These are phyloP conservation scores for Chitala chitala DNA, from an alignment of 2,113 vertebrate genomes.

Conservation along the genomic window DNA sequence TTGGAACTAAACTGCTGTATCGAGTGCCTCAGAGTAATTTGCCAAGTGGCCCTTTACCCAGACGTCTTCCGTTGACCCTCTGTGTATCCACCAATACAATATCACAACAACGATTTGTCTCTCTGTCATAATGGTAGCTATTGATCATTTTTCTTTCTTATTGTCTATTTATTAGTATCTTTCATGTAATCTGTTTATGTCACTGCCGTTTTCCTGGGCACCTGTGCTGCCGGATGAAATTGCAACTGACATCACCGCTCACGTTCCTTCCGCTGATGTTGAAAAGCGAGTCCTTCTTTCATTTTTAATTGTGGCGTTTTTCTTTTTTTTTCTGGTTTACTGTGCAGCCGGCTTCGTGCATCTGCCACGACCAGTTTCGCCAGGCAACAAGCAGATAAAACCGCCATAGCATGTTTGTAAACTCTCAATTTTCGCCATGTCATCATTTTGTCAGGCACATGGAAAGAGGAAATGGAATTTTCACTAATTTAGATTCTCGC, in stretches of 20 bases:
- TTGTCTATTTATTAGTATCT: neutral
- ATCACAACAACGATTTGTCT: neutral
- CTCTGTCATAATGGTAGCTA: neutral
- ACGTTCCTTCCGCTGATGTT: too few relatives aligned
- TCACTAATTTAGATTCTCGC: conserved; percentile 60
- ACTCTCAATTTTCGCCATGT: conserved; percentile 47
- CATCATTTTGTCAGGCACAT: conserved; percentile 40
- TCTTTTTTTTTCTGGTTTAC: neutral
- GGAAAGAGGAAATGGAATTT: conserved; percentile 53
- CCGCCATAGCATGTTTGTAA: neutral
- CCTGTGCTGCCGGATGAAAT: neutral
- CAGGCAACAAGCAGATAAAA: neutral
- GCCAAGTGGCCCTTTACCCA: neutral
- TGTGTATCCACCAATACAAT: neutral
- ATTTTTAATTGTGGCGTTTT: neutral
- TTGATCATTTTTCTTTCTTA: conserved; percentile 10
- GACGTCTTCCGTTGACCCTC: neutral
- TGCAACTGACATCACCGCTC: neutral
- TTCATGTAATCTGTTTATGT: neutral
- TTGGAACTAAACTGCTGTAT: neutral
- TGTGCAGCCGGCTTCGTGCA: neutral
- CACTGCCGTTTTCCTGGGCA: neutral
- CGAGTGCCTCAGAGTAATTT: neutral
- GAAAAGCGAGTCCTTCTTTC: too few relatives aligned
- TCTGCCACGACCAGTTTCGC: neutral